phyloP scores from a whole-genome alignment of 1,140 invertebrate genomes.

The Drosophila rhopaloa region DNA sequence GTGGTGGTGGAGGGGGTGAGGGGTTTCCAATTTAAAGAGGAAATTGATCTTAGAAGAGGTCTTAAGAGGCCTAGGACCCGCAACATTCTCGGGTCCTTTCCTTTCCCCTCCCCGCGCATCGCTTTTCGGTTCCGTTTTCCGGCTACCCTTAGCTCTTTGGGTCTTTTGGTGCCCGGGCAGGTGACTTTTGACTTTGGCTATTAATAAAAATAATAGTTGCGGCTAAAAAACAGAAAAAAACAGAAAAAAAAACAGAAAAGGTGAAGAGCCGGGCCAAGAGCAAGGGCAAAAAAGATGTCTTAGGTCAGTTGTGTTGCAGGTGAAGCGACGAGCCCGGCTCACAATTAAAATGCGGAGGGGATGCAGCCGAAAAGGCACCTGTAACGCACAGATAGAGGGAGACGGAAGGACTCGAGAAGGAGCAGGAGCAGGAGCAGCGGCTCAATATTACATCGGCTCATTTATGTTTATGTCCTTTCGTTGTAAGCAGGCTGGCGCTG shows the following conservation, averaged over 20 bases:
- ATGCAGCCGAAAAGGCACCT: conserved; percentile 55
- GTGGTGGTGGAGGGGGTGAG: not conserved
- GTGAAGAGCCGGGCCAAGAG: conserved; percentile 64
- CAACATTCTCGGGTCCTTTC: conserved; percentile 44
- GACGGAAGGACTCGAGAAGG: conserved; percentile 29
- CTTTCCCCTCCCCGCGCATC: not conserved
- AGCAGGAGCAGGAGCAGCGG: conserved; percentile 17
- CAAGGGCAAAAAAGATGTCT: conserved; percentile 80
- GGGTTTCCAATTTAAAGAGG: conserved; percentile 47
- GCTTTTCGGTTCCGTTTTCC: conserved; percentile 65
- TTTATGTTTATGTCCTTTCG: conserved; percentile 83
- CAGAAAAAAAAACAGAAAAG: conserved; percentile 46
- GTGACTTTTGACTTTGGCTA: conserved; percentile 82
- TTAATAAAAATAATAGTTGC: conserved; percentile 83
- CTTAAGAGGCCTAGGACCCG: conserved; percentile 41
- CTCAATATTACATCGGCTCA: conserved; percentile 78
- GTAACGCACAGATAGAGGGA: conserved; percentile 58
- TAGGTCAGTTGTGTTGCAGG: conserved; percentile 80
- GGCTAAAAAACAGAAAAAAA: conserved; percentile 60
- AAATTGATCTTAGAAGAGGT: conserved; percentile 69
- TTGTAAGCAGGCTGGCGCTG: conserved; percentile 75
- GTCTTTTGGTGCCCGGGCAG: conserved; percentile 57
- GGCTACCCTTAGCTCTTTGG: conserved; percentile 66
- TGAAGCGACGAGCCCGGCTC: conserved; percentile 58
- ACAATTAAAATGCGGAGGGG: conserved; percentile 72